Base-by-base conservation (phyloP, 2,797 vertebrate genomes). In the Crenichthys baileyi region DNA sequence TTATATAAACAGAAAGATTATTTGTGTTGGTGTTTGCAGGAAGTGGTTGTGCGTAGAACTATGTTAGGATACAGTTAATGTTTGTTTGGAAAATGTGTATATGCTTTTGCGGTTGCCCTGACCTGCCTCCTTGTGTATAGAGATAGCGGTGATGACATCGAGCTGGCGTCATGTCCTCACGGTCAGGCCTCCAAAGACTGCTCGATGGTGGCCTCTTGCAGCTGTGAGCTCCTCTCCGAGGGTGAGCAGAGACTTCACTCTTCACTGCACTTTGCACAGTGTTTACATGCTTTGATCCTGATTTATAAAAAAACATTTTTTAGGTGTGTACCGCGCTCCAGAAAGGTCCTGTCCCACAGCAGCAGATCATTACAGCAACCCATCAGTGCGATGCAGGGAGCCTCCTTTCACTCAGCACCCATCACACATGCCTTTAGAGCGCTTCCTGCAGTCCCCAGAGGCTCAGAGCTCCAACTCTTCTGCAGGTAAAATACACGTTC, bases 131-230 rank as follows among this genome's bases (percentile, higher is more conserved):
- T 90, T 92, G 89, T 88, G 88, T 87, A 20, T 93, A 99, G 98
- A 76, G 98, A 99, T 95, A 98, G 97, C 0, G 98, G 97, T 39
- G 98, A 99, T 0, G 98, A 99, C 86, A 95, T 97, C 0, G 97
- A 99, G 92, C 94, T 97, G 83, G 94, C 96, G 5, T 97, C 97
- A 16, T 98, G 97, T 75, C 89, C 93, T n/a, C 97, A 96, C 48
- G 97, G 96, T 65, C 94, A 96, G 94, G 85, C 94, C 91, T 96
- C 95, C 93, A 70, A 95, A 91, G 95, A 96, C 79, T 93, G 94
- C 87, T 93, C 96, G 93, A 96, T 95, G 56, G 94, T 95, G 80
- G 92, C 98, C 76, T 97, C 97, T 12, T 99, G 97, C 94, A 98
- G 97, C 96, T 99, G 98, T 11, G 98, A 99, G 92, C 96, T 97